Evolutionary conservation across 2,797 vertebrate species (phyloP), one percentile per base, ranked within the genome.

Genomic region (Avahi laniger): DNA sequence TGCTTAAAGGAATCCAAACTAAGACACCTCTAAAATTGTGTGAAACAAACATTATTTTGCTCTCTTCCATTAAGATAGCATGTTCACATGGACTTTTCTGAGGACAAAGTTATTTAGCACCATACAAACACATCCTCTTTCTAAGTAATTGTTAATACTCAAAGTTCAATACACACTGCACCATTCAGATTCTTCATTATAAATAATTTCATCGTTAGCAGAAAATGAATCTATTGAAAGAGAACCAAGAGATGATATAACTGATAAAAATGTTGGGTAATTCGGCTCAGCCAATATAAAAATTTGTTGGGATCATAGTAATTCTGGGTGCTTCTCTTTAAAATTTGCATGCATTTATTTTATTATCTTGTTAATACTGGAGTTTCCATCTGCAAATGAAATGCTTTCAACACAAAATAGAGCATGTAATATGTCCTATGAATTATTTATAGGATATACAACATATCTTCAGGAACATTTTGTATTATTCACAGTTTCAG

Each of bases 381-480:
- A 83, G 69, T 97, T 97, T 94, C 73, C 80, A 95, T 70, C 46
- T 91, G 78, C 35, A 92, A 93, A 96, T 95, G 52, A 91, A 93
- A 96, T 93, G 54, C 78, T 84, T 96, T 96, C 87, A 96, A 94
- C 54, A 94, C 81, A 97, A 95, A 97, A 93, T 91, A 96, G 76
- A 96, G 38, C 81, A 94, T 94, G 84, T 85, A 96, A 96, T 93
- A 30, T 95, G 89, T 82, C 72, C 38, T 73, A 96, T 96, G 78
- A 96, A 96, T 97, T 97, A 97, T 96, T 97, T 96, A 95, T 94
- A 92, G 63, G 67, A 67, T 94, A 93, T 70, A 93, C 35, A 95
- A 72, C 73, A 92, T 92, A 79, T 43, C 61, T 92, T 92, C 89
- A 96, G 46, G 28, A 96, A 92, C 54, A 93, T 76, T 50, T 96